A percentile compares a stretch with the other conserved stretches of the same genome.
Conservation (phyloP, 1,140 invertebrate genomes). For the Aporrectodea caliginosa region DNA sequence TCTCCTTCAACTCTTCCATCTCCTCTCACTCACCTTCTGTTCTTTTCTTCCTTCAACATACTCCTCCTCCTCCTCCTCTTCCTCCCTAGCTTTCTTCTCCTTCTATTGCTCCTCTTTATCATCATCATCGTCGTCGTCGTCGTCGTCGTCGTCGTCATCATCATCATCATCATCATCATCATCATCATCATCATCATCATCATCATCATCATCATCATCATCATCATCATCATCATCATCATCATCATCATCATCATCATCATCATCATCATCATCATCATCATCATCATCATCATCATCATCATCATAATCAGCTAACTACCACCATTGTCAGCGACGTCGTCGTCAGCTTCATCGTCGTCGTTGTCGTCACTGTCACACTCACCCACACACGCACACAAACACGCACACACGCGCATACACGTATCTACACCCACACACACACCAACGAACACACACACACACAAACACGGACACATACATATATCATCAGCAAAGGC, state of each 20-base stretch:
- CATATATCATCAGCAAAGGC: too few relatives aligned
- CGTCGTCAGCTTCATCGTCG: too few relatives aligned
- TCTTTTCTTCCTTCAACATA: too few relatives aligned
- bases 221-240: not conserved
- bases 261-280: not conserved
- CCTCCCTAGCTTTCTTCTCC: too few relatives aligned
- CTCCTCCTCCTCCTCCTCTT: too few relatives aligned
- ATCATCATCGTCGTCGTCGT: not conserved
- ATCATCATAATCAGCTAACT: not conserved
- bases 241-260: not conserved
- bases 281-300: constrained; percentile 2
- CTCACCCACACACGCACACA: too few relatives aligned
- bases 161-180: constrained; percentile 2
- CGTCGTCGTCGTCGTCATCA: not conserved
- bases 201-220: not conserved
- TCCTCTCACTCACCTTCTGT: not conserved
- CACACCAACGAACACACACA: too few relatives aligned
- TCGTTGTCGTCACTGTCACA: too few relatives aligned
- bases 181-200: not conserved
- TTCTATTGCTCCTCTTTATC: too few relatives aligned
- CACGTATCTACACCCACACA: too few relatives aligned
- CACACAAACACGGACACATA: too few relatives aligned
- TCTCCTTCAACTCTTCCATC: not conserved
- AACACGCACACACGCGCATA: too few relatives aligned
- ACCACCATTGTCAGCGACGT: not conserved